A percentile compares a stretch with the other conserved stretches of the same genome.
Evolutionary conservation across 2,113 vertebrate species (phyloP).

Genomic region (Odontesthes bonariensis): DNA sequence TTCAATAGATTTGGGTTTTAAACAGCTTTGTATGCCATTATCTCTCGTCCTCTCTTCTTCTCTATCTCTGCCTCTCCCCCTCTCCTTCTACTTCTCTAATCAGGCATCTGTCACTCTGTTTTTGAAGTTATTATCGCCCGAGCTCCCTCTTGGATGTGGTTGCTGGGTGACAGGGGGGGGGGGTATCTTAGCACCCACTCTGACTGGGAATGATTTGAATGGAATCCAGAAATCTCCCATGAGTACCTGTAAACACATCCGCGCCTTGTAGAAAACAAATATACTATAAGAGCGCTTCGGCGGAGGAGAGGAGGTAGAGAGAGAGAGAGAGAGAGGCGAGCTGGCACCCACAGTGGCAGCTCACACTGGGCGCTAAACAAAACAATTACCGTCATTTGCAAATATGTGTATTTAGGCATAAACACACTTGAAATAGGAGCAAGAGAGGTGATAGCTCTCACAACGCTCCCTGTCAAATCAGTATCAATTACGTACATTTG

Average conservation of each 20-base stretch:
- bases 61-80: constrained; percentile 83
- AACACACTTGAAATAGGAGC: constrained; percentile 73
- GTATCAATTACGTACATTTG: constrained; percentile 67
- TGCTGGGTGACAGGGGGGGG: constrained; percentile 91
- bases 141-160: constrained; percentile 99
- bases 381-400: constrained; percentile 83
- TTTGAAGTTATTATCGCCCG: constrained; percentile 99
- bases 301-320: constrained; percentile 73
- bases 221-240: constrained; percentile 99
- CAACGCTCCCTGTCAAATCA: constrained; percentile 56
- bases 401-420: constrained; percentile 82
- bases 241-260: constrained; percentile 99
- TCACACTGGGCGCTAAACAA: constrained; percentile 84
- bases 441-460: constrained; percentile 63
- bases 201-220: constrained; percentile 99
- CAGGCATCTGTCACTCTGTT: constrained; percentile 99
- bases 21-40: constrained; percentile 91
- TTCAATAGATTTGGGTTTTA: constrained; percentile 98
- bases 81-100: constrained; percentile 97
- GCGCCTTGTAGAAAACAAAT: constrained; percentile 99
- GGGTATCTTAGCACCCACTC: constrained; percentile 99
- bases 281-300: constrained; percentile 85
- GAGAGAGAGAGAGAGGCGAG: constrained; percentile 81
- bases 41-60: constrained; percentile 68
- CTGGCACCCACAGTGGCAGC: constrained; percentile 83